A percentile compares a stretch with the other conserved stretches of the same genome.
Evolutionary conservation across 2,888 invertebrate genomes (phyloP).

Genomic region (Eumacrocentrus americanus): DNA sequence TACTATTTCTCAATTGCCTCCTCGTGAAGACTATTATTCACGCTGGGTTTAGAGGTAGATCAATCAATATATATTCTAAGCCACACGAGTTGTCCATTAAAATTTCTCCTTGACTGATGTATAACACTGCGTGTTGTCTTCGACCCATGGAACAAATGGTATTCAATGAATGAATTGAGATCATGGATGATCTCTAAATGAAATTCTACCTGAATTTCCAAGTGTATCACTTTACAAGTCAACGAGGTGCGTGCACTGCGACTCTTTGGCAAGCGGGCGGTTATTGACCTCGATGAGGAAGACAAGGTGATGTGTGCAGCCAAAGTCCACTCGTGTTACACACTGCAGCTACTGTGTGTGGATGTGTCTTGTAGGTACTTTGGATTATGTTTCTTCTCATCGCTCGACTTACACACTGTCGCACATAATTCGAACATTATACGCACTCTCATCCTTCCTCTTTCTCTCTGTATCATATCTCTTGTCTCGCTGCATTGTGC

Average conservation of each 20-base stretch:
- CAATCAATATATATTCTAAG: neutral
- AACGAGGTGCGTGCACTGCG: too few relatives aligned
- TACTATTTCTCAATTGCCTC: neutral
- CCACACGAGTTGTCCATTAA: neutral
- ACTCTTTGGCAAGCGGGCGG: neutral
- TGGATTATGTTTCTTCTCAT: conserved; percentile 22
- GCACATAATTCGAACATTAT: conserved; percentile 47
- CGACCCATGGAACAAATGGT: too few relatives aligned
- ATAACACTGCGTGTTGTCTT: too few relatives aligned
- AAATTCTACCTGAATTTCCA: too few relatives aligned
- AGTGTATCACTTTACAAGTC: too few relatives aligned
- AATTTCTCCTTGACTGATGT: neutral
- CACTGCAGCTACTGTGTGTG: too few relatives aligned
- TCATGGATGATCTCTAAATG: too few relatives aligned
- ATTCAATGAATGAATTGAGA: too few relatives aligned
- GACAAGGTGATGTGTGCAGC: conserved; percentile 1
- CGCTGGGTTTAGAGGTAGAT: neutral
- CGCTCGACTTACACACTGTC: conserved; percentile 37
- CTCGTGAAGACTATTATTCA: neutral
- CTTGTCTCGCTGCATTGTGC: conserved; percentile 5
- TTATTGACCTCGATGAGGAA: conserved; percentile 6
- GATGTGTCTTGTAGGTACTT: too few relatives aligned
- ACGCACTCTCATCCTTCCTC: conserved; percentile 31
- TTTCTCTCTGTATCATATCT: conserved; percentile 43
- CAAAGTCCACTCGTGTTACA: neutral